Evolutionary conservation across 2,113 vertebrate genomes (phyloP).

Genomic region (Calypte anna): DNA sequence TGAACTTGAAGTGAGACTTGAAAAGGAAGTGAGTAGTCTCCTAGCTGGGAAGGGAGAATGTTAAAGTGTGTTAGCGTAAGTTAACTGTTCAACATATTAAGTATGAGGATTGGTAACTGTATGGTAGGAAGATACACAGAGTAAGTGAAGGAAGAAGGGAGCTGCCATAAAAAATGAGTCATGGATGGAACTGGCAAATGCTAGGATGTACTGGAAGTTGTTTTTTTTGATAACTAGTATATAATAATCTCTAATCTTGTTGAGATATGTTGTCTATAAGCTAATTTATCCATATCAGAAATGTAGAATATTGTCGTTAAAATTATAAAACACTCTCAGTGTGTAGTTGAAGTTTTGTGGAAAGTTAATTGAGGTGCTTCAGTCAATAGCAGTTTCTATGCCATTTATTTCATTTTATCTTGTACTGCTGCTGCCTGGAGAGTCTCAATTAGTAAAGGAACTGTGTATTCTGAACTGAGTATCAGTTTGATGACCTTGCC

Average conservation of each 20-base stretch:
- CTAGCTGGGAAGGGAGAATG: background rate
- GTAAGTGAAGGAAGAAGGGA: background rate
- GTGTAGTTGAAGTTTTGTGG: constrained; percentile 64
- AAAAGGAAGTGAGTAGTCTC: background rate
- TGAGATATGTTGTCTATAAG: constrained; percentile 54
- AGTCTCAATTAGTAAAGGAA: constrained; percentile 66
- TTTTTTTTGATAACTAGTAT: constrained; percentile 1
- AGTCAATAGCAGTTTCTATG: constrained; percentile 34
- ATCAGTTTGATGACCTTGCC: constrained; percentile 49
- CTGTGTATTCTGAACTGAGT: constrained; percentile 42
- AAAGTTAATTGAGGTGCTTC: constrained; percentile 72
- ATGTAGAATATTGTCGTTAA: constrained; percentile 62
- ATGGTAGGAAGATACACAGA: background rate
- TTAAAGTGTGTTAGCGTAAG: background rate
- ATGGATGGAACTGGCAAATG: background rate
- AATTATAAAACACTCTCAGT: constrained; percentile 62
- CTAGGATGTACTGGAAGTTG: background rate
- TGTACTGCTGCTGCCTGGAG: constrained; percentile 35
- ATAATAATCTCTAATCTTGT: constrained; percentile 17
- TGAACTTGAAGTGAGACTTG: background rate
- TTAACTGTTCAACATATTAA: background rate
- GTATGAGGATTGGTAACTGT: background rate
- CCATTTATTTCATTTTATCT: constrained; percentile 70
- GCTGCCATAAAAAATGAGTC: background rate
- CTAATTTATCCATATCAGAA: constrained; percentile 58